These are phyloP conservation scores for Pseudochaenichthys georgianus DNA, from an alignment of 2,797 vertebrate species.

Conservation along the genomic window DNA sequence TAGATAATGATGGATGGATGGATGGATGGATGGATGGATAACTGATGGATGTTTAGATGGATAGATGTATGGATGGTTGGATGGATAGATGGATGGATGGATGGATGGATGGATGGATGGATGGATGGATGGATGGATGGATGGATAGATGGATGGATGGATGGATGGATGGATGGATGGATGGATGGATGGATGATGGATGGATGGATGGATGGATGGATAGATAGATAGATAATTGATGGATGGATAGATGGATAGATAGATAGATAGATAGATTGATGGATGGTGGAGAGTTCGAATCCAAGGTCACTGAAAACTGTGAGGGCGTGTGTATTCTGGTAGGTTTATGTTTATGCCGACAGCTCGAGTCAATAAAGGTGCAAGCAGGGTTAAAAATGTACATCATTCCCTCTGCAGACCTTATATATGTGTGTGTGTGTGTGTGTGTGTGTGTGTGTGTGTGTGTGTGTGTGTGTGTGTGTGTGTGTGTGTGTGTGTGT, in stretches of 20 bases:
- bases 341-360: constrained; percentile 45
- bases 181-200: no score
- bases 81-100: constrained; percentile 28
- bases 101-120: no score
- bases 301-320: constrained; percentile 47
- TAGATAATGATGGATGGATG: no score
- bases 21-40: constrained; percentile 69
- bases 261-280: not conserved
- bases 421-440: constrained; percentile 10
- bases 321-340: constrained; percentile 25
- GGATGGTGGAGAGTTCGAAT: constrained; percentile 15
- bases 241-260: constrained; percentile 25
- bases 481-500: no score
- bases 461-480: no score
- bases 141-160: not conserved
- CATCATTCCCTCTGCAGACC: constrained; percentile 25
- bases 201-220: not conserved
- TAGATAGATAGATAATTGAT: constrained; percentile 26
- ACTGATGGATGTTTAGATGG: no score
- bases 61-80: constrained; percentile 35
- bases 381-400: constrained; percentile 49
- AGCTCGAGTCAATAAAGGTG: constrained; percentile 40
- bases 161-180: not conserved
- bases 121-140: constrained; percentile 27
- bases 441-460: no score